Conservation (phyloP, 2,888 invertebrate genomes). For the Tenthredo mesomela region DNA sequence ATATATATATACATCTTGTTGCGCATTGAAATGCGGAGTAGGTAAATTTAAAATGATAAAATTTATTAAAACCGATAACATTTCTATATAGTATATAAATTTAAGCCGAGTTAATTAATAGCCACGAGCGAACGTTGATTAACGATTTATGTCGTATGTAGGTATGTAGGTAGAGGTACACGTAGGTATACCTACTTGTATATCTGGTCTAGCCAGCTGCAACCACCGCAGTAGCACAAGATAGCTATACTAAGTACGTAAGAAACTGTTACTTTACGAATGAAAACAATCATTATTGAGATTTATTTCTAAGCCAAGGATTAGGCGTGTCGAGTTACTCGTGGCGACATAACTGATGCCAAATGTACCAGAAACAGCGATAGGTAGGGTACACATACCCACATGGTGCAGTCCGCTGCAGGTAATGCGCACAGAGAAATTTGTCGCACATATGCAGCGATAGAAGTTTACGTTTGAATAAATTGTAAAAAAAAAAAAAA, state of each 20-base stretch:
- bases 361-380: constrained; percentile 35
- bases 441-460: not conserved
- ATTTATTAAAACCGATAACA: not conserved
- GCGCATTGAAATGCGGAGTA: not conserved
- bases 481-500: not conserved
- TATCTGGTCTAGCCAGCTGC: not conserved
- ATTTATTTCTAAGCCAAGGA: constrained; percentile 47
- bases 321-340: constrained; percentile 37
- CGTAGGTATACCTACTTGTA: not conserved
- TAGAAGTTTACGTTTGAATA: not conserved
- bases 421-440: not conserved
- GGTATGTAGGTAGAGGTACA: not conserved
- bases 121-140: constrained; percentile 39
- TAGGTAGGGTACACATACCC: too few relatives aligned
- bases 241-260: not conserved
- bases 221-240: too few relatives aligned
- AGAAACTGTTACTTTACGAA: constrained; percentile 36
- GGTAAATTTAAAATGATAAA: not conserved
- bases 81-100: not conserved
- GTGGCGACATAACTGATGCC: constrained; percentile 27
- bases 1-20: too few relatives aligned
- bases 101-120: constrained; percentile 32
- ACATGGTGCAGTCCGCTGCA: too few relatives aligned
- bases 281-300: constrained; percentile 31
- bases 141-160: constrained; percentile 19